Conservation (phyloP, 2,797 vertebrate genomes). For the Neopelma chrysocephalum region DNA sequence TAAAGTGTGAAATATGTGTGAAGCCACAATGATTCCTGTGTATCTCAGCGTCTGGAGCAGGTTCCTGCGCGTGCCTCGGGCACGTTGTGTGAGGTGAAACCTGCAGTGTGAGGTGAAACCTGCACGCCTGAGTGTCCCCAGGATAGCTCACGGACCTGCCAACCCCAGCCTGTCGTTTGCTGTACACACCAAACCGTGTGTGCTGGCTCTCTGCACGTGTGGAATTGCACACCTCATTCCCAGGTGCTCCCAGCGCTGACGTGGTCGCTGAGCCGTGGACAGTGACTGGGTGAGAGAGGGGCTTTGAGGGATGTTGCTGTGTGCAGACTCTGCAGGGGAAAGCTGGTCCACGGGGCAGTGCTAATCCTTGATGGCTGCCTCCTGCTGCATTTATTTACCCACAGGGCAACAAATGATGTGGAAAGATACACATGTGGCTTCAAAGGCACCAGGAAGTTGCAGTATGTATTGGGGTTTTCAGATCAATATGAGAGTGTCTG, state of each 20-base stretch:
- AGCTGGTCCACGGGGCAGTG: accelerated
- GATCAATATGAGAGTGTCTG: background rate
- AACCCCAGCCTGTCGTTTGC: accelerated
- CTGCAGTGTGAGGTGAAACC: background rate
- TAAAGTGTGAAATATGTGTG: background rate
- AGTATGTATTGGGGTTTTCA: background rate
- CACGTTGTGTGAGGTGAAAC: accelerated
- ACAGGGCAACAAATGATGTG: background rate
- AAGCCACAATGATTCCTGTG: background rate
- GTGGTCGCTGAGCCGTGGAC: accelerated
- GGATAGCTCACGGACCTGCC: background rate
- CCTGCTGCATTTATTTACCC: background rate
- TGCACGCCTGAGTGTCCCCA: background rate
- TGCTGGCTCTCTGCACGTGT: background rate
- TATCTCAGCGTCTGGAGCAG: background rate
- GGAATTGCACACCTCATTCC: accelerated
- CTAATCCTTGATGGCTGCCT: background rate
- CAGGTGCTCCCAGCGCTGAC: accelerated
- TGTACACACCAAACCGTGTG: accelerated
- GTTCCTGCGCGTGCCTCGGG: accelerated
- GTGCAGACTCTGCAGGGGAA: background rate
- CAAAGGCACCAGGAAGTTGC: background rate
- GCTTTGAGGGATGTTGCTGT: accelerated
- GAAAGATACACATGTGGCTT: background rate
- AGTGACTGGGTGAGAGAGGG: accelerated